Conservation (phyloP, 2,113 vertebrate genomes). For the Apteryx mantelli region DNA sequence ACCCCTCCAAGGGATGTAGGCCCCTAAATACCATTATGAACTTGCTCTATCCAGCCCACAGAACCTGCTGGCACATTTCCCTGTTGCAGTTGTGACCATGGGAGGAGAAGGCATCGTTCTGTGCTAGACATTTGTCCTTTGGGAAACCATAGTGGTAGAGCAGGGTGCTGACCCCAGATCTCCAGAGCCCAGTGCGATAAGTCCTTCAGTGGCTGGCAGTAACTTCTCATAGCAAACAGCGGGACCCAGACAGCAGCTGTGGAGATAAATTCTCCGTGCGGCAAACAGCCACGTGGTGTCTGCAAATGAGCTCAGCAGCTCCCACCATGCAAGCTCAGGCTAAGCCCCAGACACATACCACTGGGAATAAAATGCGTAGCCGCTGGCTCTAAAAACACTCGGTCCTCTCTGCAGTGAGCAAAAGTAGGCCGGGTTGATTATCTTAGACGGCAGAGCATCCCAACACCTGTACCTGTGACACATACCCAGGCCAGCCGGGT, state of each 20-base stretch:
- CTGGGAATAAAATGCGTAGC: background rate
- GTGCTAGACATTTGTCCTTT: background rate
- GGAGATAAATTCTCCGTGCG: background rate
- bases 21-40: background rate
- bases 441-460: background rate
- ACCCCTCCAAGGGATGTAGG: background rate
- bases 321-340: accelerated
- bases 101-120: accelerated
- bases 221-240: background rate
- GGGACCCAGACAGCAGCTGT: background rate
- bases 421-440: background rate
- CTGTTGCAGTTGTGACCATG: background rate
- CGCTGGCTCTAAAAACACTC: background rate
- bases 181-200: background rate
- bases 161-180: background rate
- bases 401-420: background rate
- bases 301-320: background rate
- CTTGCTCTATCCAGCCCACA: accelerated
- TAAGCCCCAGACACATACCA: background rate
- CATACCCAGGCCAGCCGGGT: background rate
- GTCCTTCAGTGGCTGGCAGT: accelerated
- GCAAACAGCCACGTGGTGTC: accelerated
- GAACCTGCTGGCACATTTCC: background rate
- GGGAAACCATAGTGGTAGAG: background rate
- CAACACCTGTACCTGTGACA: accelerated